Conservation (phyloP, 2,113 vertebrate species). For the Callorhinus ursinus region DNA sequence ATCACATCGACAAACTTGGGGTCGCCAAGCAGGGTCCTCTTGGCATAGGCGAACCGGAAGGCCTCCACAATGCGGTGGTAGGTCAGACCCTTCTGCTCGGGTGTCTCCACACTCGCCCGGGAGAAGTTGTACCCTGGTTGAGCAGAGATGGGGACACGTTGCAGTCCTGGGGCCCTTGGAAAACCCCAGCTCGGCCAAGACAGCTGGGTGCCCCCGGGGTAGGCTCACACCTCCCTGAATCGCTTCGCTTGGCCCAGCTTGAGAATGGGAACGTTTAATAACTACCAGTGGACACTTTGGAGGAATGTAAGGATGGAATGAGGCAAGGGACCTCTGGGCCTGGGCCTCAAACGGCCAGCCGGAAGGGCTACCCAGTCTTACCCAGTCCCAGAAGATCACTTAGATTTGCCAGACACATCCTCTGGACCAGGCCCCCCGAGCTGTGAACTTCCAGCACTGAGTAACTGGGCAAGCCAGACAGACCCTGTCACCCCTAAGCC, state of each 20-base stretch:
- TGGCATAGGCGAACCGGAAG: conserved; percentile 95
- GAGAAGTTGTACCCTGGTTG: conserved; percentile 92
- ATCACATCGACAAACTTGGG: conserved; percentile 89
- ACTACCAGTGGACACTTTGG: not conserved
- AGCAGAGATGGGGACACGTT: not conserved
- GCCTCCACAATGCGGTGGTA: conserved; percentile 96
- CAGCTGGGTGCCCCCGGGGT: too few relatives aligned
- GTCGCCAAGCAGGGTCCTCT: conserved; percentile 94
- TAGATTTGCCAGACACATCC: not conserved
- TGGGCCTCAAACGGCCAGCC: not conserved
- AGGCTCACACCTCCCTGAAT: not conserved
- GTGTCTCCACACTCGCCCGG: conserved; percentile 85
- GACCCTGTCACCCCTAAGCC: not conserved
- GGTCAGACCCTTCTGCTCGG: conserved; percentile 89
- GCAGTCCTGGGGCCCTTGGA: not conserved
- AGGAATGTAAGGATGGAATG: not conserved
- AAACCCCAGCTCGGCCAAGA: not conserved
- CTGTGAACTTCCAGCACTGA: too few relatives aligned
- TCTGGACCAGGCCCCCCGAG: rapidly evolving
- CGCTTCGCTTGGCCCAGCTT: rapidly evolving
- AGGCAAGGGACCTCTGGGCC: not conserved
- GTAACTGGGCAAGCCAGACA: not conserved
- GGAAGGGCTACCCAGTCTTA: not conserved
- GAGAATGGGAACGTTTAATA: not conserved
- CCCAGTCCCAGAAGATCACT: too few relatives aligned